Evolutionary conservation across 2,113 vertebrate genomes (phyloP), one percentile per base, ranked within the genome.

Genomic region (Epinephelus lanceolatus): DNA sequence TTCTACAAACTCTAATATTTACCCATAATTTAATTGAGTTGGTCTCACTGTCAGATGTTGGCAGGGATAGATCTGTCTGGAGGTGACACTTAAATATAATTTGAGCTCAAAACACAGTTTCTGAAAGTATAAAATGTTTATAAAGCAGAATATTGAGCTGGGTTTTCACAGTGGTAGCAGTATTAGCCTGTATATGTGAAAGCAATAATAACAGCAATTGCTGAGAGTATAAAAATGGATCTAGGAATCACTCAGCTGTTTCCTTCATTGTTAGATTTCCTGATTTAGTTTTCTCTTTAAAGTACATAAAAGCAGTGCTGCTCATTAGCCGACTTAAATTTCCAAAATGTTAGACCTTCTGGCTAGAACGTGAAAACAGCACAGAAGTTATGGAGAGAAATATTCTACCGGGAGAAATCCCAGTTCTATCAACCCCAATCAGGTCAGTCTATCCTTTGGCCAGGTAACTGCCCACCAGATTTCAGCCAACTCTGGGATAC

Each of bases 401-500:
- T 55, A 47, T n/a, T 63, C 7, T 15, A 21, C 51, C 65, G 53
- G 74, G 30, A 65, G 52, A 53, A 42, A 30, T 62, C 70, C 57
- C 71, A 53, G 40, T 30, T 57, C 8, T 7, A 56, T 71, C 18
- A 4, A 9, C 53, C 23, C 37, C n/a, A 66, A 45, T 42, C 27
- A 49, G 70, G 60, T 75, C 47, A 6, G 33, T 62, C 45, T 17
- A 17, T 74, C 7, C 21, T 70, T 69, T 37, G 69, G 47, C 33
- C 84, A 56, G 51, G 70, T 66, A 33, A 53, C 18, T 5, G 49
- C 57, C 51, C 15, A 60, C 9, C 42, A 47, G 8, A 49, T 37
- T 14, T 27, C 55, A 23, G 55, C 69, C 59, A 61, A 80, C 63
- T 71, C 17, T 8, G 57, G 37, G 55, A 57, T 17, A 59, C 27